Evolutionary conservation across 2,113 vertebrate species (phyloP).

Genomic region (Oenanthe melanoleuca): DNA sequence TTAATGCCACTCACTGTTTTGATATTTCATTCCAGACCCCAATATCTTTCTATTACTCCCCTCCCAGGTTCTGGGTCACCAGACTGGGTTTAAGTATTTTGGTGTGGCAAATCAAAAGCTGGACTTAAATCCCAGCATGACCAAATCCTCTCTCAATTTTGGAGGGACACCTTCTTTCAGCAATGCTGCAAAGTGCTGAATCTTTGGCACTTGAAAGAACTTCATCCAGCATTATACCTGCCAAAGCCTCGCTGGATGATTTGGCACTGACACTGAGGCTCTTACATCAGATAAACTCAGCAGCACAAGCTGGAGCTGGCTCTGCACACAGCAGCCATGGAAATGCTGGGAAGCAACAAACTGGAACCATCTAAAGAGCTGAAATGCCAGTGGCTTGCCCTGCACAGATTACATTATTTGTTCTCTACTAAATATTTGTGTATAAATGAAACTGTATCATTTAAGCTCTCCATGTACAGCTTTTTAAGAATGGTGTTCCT

Average conservation of each 20-base stretch:
- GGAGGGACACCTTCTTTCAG: neutral
- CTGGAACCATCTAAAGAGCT: neutral
- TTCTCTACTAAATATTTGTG: neutral
- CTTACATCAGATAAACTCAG: neutral
- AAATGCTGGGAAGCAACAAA: neutral
- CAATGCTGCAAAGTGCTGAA: neutral
- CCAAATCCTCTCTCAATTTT: neutral
- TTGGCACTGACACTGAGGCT: neutral
- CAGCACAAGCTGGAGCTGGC: neutral
- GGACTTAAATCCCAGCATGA: neutral
- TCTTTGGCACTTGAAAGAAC: neutral
- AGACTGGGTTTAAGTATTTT: neutral
- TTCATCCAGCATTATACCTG: neutral
- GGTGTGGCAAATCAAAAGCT: neutral
- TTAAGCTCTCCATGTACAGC: neutral
- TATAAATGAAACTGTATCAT: neutral
- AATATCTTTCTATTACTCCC: neutral
- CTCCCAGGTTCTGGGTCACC: neutral
- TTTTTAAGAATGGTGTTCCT: neutral
- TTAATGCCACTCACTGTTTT: neutral
- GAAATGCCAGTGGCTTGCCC: neutral
- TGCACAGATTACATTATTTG: neutral
- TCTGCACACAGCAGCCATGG: neutral
- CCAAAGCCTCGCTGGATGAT: neutral
- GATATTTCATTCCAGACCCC: neutral